These are phyloP conservation scores for Andrena camellia DNA, from an alignment of 2,888 invertebrate species.

Conservation along the genomic window DNA sequence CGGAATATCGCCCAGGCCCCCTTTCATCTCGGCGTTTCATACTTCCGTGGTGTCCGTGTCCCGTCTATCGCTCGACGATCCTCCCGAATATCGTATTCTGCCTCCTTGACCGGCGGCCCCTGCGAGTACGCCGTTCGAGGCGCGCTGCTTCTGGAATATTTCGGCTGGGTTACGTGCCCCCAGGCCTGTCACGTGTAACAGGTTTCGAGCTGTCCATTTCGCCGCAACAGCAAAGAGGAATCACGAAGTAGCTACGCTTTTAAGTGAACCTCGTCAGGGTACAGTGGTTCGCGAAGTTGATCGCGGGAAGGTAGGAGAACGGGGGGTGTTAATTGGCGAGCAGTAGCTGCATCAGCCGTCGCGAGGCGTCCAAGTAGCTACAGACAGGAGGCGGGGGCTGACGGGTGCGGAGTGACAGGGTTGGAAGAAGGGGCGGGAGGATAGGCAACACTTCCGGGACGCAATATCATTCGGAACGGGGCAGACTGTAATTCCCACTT, in stretches of 20 bases:
- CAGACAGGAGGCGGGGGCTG: constrained; percentile 3
- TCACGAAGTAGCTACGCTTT: no score
- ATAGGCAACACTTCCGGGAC: constrained; percentile 63
- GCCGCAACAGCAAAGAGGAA: not conserved
- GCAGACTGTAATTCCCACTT: constrained; percentile 71
- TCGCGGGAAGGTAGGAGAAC: no score
- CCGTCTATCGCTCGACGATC: constrained; percentile 6
- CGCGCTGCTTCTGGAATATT: constrained; percentile 1
- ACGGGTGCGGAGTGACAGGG: constrained; percentile 23
- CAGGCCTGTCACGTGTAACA: constrained; percentile 26
- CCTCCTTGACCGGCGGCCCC: constrained; percentile 43
- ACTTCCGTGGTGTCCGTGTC: constrained; percentile 46
- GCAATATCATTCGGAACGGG: constrained; percentile 72
- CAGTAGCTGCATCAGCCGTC: not conserved
- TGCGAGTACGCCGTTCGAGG: not conserved
- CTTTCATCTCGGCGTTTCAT: constrained; percentile 63
- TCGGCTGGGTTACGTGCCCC: not conserved
- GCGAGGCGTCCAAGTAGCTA: not conserved
- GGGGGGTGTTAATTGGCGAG: not conserved
- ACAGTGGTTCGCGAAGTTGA: no score
- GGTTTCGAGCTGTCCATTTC: constrained; percentile 6
- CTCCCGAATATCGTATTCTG: constrained; percentile 55
- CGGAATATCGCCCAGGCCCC: constrained; percentile 50
- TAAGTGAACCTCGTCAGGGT: no score
- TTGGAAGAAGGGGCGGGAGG: not conserved